Conservation (phyloP, 2,888 invertebrate genomes). For the Hoplodrina blanda region DNA sequence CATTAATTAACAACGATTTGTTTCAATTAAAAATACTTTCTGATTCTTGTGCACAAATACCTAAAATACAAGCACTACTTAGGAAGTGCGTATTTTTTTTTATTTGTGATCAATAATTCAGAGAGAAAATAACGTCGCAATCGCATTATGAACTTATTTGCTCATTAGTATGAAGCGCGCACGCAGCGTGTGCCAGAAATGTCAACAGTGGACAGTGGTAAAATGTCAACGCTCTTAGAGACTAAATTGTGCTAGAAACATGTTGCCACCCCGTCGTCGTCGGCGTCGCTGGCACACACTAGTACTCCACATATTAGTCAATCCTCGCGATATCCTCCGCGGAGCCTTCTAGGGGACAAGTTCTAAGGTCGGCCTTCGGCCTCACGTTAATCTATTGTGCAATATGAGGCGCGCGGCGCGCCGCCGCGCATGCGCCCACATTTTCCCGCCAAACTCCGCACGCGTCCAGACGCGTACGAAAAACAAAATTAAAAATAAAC, state of each 20-base stretch:
- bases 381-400: constrained; percentile 80
- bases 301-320: constrained; percentile 30
- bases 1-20: not conserved
- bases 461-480: constrained; percentile 77
- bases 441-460: constrained; percentile 86
- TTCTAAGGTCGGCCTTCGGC: constrained; percentile 74
- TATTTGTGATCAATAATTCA: constrained; percentile 6
- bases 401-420: constrained; percentile 80
- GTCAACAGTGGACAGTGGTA: constrained; percentile 1
- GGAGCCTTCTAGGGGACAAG: constrained; percentile 66
- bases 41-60: not conserved
- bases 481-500: constrained; percentile 61
- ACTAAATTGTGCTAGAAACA: constrained; percentile 43
- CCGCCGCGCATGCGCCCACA: constrained; percentile 82
- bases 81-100: not conserved
- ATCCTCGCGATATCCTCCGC: constrained; percentile 54
- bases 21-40: not conserved
- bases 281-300: not conserved
- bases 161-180: constrained; percentile 18
- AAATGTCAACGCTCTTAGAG: constrained; percentile 29
- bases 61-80: not conserved
- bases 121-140: constrained; percentile 12
- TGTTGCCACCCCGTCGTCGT: constrained; percentile 30
- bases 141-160: constrained; percentile 17
- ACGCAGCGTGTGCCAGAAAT: constrained; percentile 15